Base-by-base conservation (phyloP, 2,888 invertebrate genomes). In the Brachycybe producta region DNA sequence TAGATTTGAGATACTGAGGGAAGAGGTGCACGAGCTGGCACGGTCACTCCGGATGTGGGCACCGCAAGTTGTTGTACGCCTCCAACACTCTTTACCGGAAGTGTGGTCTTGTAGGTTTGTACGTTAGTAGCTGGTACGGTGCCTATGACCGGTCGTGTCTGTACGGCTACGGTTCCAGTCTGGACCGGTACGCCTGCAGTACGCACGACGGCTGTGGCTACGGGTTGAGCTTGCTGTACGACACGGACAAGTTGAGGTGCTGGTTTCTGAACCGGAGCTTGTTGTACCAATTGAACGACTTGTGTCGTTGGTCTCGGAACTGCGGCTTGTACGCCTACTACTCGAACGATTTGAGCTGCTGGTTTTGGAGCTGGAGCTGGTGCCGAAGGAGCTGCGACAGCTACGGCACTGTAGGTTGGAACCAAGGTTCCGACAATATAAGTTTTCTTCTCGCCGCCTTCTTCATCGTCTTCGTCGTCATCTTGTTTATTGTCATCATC, bases 51-150 rank as follows among this genome's bases (percentile, higher is more conserved):
- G 30, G 17, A 5, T 13, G 17, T 28, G n/a, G n/a, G n/a, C n/a
- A n/a, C n/a, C 8, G 28, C 43, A n/a, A n/a, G n/a, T n/a, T n/a
- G n/a, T n/a, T n/a, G n/a, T n/a, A n/a, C n/a, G 19, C 27, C 30
- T n/a, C 28, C 28, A 24, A 43, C 3, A 30, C 43, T 43, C n/a
- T 30, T 28, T 17, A 28, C 43, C 5, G 43, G 43, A 17, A 27
- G 28, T 5, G 43, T 43, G 3, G 43, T 30, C 8, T 27, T 43
- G 30, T 43, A 43, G 1, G 43, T 27, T 30, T 43, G 27, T 5
- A 43, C 43, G 17, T 43, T 43, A 21, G 43, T 43, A 17, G 43
- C 43, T 27, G 30, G 27, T 4, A 28, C 27, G 2, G 43, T 21
- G 43, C 43, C 28, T n/a, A n/a, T n/a, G n/a, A n/a, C n/a, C n/a